Base-by-base conservation (phyloP, 2,797 vertebrate genomes). In the Molossus molossus region DNA sequence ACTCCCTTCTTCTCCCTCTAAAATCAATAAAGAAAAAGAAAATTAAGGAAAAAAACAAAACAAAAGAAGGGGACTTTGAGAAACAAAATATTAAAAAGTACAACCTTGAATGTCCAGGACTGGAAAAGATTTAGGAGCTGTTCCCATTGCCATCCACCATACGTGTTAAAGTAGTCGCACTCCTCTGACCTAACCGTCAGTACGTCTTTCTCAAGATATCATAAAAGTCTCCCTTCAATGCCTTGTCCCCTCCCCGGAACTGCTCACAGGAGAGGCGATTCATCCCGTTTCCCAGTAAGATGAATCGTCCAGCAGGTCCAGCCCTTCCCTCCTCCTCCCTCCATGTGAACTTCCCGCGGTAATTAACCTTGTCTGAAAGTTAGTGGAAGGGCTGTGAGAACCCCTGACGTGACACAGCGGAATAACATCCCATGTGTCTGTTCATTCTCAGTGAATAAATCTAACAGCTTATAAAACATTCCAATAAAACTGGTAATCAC, bases 381-480 rank as follows among this genome's bases (percentile, higher is more conserved):
- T 97, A 82, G 86, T n/a, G 6, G 86, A 92, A 95, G 80, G 95
- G 69, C 84, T 80, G 20, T 80, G 87, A 83, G 81, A 96, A 33
- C 91, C 90, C 50, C 21, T 96, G 95, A 89, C 62, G 12, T 15
- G 45, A 86, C 85, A 89, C 83, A 97, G 91, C 89, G 96, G 90
- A 96, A 29, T 48, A 93, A 33, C 55, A 81, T 81, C 85, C 80
- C n/a, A 86, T 88, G 95, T 87, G 91, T 77, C 93, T 96, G 82
- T 33, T 96, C 83, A 45, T 97, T 96, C 97, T 97, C 91, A 91
- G 81, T 95, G 87, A 97, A 96, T 97, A 97, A 97, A 97, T 96
- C 95, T 85, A 79, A 62, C 94, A 83, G 97, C 57, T 94, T 96
- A 50, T 94, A 97, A 97, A 97, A 94, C 87, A 96, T 37, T 94